A percentile compares a stretch with the other conserved stretches of the same genome.
phyloP scores from a whole-genome alignment of 2,888 invertebrate genomes.

The Homarus gammarus region DNA sequence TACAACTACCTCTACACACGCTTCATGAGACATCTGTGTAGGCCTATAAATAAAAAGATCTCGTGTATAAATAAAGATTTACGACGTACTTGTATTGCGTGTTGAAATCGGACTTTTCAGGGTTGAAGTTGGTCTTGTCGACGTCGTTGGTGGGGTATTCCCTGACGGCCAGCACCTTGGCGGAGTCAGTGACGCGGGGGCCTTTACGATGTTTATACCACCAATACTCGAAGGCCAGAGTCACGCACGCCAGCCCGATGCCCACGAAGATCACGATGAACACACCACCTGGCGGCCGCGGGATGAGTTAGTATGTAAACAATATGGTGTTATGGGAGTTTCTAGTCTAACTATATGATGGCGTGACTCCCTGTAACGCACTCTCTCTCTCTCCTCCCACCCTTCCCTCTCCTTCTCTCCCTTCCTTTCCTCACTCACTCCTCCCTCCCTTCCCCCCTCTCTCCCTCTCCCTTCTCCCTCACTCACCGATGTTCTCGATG shows the following conservation, averaged over 20 bases:
- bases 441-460: background rate
- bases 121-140: conserved; percentile 45
- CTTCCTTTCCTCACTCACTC: background rate
- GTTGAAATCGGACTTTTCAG: conserved; percentile 62
- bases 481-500: conserved; percentile 93
- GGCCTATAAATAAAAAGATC: too few relatives aligned
- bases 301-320: background rate
- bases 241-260: conserved; percentile 93
- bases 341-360: background rate
- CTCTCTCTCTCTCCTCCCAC: background rate
- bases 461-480: background rate
- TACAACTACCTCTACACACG: too few relatives aligned
- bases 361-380: background rate
- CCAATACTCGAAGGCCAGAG: conserved; percentile 95
- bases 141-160: conserved; percentile 29
- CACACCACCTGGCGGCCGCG: conserved; percentile 84
- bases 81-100: conserved; percentile 73
- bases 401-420: background rate
- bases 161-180: conserved; percentile 69
- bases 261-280: conserved; percentile 98
- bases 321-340: too few relatives aligned
- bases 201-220: conserved; percentile 85
- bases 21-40: too few relatives aligned
- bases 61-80: too few relatives aligned
- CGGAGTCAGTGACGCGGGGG: conserved; percentile 59